Base-by-base conservation (phyloP, 1,140 invertebrate species). In the Meteorus sp. region DNA sequence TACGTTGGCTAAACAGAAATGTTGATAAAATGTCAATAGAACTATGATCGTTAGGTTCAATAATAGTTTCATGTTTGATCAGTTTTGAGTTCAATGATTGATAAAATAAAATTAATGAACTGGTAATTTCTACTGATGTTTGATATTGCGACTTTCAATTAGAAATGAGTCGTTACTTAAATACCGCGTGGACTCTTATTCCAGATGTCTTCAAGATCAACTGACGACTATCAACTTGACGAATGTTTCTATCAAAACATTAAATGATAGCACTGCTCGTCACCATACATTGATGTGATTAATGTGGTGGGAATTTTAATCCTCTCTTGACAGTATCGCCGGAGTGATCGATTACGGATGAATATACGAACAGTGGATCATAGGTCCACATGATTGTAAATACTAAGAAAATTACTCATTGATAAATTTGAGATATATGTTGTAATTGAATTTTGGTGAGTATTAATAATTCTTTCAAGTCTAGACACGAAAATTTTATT, bases 271-370 rank as follows among this genome's bases (percentile, higher is more conserved):
- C n/a, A n/a, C n/a, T 33, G n/a, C 11, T 9, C 6, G 15, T 15
- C 22, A 47, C 27, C 19, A 56, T 48, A 15, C 35, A 48, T 56
- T 37, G n/a, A 27, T 13, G 23, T 17, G 52, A 54, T 48, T 29
- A 41, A 22, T 33, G n/a, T n/a, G n/a, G n/a, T n/a, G n/a, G 5
- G 19, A 50, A 43, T 23, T 17, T 51, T 58, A 43, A 58, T 52
- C 37, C 33, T 47, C 15, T n/a, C 27, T 37, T 50, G 54, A 56
- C 20, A 56, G 19, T 56, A 56, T 39, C 29, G 35, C 15, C n/a
- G 13, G 13, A 44, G 19, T 35, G 19, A 48, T 23, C 37, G 9
- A 56, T 37, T 9, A 31, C 15, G 9, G 33, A 22, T 22, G 4
- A 5, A 29, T 29, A n/a, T n/a, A n/a, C n/a, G n/a, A n/a, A n/a